Conservation (phyloP, 2,797 vertebrate species). For the Rhynchonycteris naso region DNA sequence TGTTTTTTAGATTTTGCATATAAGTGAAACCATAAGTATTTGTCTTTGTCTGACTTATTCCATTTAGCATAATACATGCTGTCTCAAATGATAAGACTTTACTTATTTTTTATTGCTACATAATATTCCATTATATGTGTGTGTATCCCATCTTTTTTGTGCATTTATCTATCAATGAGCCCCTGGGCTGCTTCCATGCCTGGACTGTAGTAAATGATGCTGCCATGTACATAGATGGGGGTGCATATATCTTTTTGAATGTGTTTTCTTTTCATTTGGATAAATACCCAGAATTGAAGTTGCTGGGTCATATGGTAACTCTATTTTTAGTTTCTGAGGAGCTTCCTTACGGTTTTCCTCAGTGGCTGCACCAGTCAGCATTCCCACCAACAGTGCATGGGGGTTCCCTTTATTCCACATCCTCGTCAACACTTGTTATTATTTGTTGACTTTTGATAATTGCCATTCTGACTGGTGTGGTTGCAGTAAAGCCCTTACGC, state of each 20-base stretch:
- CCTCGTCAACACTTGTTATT: neutral
- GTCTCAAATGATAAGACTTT: neutral
- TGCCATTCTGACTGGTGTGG: neutral
- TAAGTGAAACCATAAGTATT: neutral
- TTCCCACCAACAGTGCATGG: neutral
- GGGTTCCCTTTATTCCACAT: neutral
- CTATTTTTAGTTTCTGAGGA: neutral
- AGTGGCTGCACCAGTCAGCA: neutral
- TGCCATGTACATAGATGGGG: neutral
- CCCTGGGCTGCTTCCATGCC: neutral
- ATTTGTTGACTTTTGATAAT: neutral
- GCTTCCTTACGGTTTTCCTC: neutral
- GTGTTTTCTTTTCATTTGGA: neutral
- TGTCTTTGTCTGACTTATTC: neutral
- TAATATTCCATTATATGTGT: neutral
- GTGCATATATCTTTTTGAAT: neutral
- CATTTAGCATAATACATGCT: neutral
- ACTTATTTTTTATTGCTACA: neutral
- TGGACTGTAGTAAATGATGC: neutral
- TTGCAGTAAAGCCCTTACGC: neutral
- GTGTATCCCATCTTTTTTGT: neutral
- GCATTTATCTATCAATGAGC: neutral
- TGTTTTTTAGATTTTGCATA: neutral
- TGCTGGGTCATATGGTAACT: neutral
- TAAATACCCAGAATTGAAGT: neutral